Evolutionary conservation across 2,888 invertebrate genomes (phyloP).

Genomic region (Archips crataeganus): DNA sequence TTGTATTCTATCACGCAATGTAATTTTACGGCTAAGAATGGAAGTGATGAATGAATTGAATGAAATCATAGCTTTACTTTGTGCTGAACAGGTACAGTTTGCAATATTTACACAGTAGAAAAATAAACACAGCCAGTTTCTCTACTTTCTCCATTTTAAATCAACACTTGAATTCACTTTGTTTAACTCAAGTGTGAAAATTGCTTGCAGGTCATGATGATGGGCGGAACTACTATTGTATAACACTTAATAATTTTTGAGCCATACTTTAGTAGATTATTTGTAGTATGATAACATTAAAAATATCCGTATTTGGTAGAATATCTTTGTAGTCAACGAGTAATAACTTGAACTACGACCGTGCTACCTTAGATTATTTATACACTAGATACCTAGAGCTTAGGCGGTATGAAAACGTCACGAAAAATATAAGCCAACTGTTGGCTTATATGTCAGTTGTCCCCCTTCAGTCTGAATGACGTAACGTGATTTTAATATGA

Average conservation of each 20-base stretch:
- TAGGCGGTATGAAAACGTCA: no score
- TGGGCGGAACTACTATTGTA: background rate
- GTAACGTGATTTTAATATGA: no score
- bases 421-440: no score
- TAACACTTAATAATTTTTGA: background rate
- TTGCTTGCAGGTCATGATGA: background rate
- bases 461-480: no score
- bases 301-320: no score
- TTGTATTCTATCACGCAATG: slow-evolving; percentile 32
- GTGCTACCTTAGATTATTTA: no score
- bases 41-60: background rate
- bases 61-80: background rate
- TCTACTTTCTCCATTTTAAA: slow-evolving; percentile 32
- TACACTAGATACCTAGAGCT: no score
- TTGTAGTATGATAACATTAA: background rate
- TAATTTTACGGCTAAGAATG: slow-evolving; percentile 11
- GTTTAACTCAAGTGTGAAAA: slow-evolving; percentile 19
- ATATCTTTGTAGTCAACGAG: no score
- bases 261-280: background rate
- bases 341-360: no score
- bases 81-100: slow-evolving; percentile 4
- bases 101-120: background rate
- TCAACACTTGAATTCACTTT: slow-evolving; percentile 29
- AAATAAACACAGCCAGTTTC: slow-evolving; percentile 34
- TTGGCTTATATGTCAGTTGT: no score